Percentiles rank a stretch among this genome's conserved stretches.
These are phyloP conservation scores for Sinotaia quadrata DNA, from an alignment of 2,888 invertebrate species.

Conservation along the genomic window DNA sequence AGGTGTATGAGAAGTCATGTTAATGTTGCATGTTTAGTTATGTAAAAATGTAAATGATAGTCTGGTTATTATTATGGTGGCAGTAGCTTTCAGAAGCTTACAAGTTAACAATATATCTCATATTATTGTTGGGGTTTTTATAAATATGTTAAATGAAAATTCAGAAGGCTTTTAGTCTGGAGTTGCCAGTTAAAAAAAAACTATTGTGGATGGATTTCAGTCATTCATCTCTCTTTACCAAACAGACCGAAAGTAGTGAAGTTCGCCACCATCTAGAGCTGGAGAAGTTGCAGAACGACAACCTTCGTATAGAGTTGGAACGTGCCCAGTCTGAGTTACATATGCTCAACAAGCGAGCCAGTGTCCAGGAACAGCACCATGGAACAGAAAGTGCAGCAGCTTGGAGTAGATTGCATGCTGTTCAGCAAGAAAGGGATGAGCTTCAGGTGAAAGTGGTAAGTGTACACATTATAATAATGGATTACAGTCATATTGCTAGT, in stretches of 20 bases:
- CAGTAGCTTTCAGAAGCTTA: no score
- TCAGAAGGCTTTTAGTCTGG: no score
- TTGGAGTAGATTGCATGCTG: constrained; percentile 44
- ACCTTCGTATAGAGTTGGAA: constrained; percentile 26
- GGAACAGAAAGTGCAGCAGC: constrained; percentile 47
- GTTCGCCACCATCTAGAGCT: constrained; percentile 53
- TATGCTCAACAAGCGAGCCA: constrained; percentile 23
- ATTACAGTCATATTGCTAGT: no score
- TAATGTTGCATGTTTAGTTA: no score
- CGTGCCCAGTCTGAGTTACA: constrained; percentile 22
- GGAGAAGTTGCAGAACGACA: constrained; percentile 37
- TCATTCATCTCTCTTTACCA: constrained; percentile 1
- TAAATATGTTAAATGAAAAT: no score
- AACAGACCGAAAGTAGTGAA: constrained; percentile 57
- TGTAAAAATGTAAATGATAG: no score
- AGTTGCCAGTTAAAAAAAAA: no score
- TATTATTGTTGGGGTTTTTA: no score
- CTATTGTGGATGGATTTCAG: not conserved
- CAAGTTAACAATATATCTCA: no score
- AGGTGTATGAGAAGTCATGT: no score
- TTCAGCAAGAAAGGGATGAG: constrained; percentile 55
- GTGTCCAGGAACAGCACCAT: constrained; percentile 29
- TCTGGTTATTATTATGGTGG: no score
- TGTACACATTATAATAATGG: no score
- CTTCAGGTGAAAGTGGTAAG: constrained; percentile 58